Conservation (phyloP, 2,888 invertebrate genomes). For the Idaea dimidiata region DNA sequence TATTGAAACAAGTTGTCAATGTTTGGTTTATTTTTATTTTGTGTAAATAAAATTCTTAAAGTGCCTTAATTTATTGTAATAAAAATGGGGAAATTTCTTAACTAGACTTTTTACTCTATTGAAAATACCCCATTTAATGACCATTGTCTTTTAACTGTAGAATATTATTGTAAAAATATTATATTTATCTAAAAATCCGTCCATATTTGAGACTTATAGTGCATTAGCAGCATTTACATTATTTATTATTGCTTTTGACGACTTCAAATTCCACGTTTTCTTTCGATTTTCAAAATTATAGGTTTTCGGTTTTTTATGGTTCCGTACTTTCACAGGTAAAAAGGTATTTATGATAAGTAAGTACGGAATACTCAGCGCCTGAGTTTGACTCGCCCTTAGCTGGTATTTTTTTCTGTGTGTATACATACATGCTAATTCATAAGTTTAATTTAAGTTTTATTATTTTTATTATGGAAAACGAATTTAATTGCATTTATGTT, state of each 20-base stretch:
- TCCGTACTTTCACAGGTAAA: no score
- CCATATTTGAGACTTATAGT: neutral
- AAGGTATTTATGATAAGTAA: no score
- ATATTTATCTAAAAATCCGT: neutral
- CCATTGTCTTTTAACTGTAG: slow-evolving; percentile 6
- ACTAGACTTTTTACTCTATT: neutral
- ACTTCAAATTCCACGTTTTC: neutral
- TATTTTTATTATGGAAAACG: neutral
- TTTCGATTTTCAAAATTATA: neutral
- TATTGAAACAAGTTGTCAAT: no score
- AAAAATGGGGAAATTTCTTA: neutral
- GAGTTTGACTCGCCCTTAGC: no score
- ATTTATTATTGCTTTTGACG: neutral
- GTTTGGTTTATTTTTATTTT: neutral
- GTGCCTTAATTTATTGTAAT: neutral
- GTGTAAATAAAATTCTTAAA: neutral
- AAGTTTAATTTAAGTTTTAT: neutral
- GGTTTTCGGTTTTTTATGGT: no score
- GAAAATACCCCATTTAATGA: neutral
- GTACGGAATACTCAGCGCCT: no score
- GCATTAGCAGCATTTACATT: neutral
- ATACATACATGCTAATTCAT: neutral
- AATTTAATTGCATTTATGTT: slow-evolving; percentile 6
- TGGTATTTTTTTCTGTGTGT: neutral
- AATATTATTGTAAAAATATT: slow-evolving; percentile 1